Percentiles rank a stretch among this genome's conserved stretches.
Conservation (phyloP, 2,888 invertebrate genomes). For the Sinelater perroti region DNA sequence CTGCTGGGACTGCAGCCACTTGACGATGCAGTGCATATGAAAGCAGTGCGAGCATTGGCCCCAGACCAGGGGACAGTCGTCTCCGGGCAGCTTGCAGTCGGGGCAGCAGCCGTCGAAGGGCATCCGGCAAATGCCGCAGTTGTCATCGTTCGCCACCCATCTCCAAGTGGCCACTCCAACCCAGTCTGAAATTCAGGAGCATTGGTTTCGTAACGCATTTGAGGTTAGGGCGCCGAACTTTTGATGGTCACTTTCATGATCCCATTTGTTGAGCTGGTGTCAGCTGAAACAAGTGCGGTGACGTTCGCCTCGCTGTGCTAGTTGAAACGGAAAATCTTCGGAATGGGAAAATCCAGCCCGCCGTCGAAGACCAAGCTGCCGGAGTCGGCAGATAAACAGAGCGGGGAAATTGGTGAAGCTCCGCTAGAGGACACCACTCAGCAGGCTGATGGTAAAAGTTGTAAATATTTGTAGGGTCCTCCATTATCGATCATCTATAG, state of each 20-base stretch:
- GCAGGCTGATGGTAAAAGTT: too few relatives aligned
- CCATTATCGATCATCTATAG: too few relatives aligned
- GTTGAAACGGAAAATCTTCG: not conserved
- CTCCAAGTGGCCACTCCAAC: slow-evolving; percentile 97
- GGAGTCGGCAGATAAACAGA: not conserved
- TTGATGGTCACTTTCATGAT: slow-evolving; percentile 71
- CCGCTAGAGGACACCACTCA: not conserved
- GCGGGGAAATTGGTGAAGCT: not conserved
- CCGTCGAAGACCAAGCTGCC: not conserved
- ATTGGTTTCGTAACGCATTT: not conserved
- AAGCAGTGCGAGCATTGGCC: slow-evolving; percentile 99
- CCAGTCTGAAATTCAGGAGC: slow-evolving; percentile 71
- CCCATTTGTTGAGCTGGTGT: slow-evolving; percentile 24
- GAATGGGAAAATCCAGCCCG: not conserved
- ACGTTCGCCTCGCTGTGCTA: not conserved
- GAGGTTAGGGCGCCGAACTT: slow-evolving; percentile 61
- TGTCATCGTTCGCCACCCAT: slow-evolving; percentile 99
- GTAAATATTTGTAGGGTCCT: too few relatives aligned
- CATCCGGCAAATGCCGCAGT: slow-evolving; percentile 99
- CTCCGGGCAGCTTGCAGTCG: slow-evolving; percentile 96
- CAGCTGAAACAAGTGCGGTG: not conserved
- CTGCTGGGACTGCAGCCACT: slow-evolving; percentile 96
- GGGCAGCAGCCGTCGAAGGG: slow-evolving; percentile 98
- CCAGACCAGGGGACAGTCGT: slow-evolving; percentile 98
- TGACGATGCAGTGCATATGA: slow-evolving; percentile 99